Evolutionary conservation across 2,888 invertebrate species (phyloP).

Genomic region (Caenorhabditis drosophilae): DNA sequence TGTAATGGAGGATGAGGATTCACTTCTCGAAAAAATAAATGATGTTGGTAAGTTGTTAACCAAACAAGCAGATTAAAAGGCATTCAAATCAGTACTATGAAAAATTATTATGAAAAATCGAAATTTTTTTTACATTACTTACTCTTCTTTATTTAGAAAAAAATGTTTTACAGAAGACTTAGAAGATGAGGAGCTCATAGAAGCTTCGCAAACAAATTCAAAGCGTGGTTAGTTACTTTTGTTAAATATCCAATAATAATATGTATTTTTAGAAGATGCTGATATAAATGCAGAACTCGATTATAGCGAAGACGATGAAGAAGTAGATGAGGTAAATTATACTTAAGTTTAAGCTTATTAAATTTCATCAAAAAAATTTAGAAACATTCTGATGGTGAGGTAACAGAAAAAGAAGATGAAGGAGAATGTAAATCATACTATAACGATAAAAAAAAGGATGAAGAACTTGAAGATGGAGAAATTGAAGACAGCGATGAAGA

Average conservation of each 20-base stretch:
- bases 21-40: slow-evolving; percentile 18
- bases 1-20: slow-evolving; percentile 32
- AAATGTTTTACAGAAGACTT: neutral
- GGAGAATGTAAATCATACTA: slow-evolving; percentile 4
- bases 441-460: too few species aligned
- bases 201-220: neutral
- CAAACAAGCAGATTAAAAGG: too few species aligned
- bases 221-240: neutral
- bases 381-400: neutral
- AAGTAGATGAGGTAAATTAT: neutral
- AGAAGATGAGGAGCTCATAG: neutral
- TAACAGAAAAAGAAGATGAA: slow-evolving; percentile 3
- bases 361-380: too few species aligned
- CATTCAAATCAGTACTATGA: too few species aligned
- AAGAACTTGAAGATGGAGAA: slow-evolving; percentile 15
- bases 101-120: neutral
- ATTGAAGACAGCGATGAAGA: slow-evolving; percentile 9
- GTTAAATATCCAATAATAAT: neutral
- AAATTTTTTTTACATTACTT: too few species aligned
- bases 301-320: slow-evolving; percentile 3
- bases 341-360: too few species aligned
- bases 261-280: neutral
- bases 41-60: slow-evolving; percentile 18
- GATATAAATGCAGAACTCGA: slow-evolving; percentile 1
- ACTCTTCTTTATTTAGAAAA: too few species aligned